A percentile compares a stretch with the other conserved stretches of the same genome.
These are phyloP conservation scores for Drosophila suzukii DNA, from an alignment of 1,140 invertebrate genomes.

Conservation along the genomic window DNA sequence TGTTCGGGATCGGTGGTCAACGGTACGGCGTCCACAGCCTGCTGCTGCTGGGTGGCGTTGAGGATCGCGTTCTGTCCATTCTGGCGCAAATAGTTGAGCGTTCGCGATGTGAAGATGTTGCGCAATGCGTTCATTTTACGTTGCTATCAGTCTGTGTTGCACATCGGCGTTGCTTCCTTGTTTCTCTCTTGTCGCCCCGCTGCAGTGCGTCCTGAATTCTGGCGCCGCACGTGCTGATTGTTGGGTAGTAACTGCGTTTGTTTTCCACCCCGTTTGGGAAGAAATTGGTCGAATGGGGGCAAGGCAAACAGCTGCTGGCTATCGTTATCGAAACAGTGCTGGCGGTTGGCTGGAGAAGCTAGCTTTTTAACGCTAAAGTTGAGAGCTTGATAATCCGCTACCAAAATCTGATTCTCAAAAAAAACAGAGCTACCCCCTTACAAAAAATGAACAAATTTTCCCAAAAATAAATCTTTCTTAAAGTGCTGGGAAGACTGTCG, in stretches of 20 bases:
- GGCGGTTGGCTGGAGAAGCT: background rate
- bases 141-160: background rate
- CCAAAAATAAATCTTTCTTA: too few species aligned
- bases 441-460: too few species aligned
- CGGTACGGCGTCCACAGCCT: slow-evolving; percentile 40
- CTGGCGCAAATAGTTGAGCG: slow-evolving; percentile 73
- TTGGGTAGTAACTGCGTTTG: slow-evolving; percentile 8
- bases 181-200: background rate
- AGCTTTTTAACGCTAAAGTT: background rate
- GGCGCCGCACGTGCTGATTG: slow-evolving; percentile 12
- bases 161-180: background rate
- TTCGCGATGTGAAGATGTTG: slow-evolving; percentile 79
- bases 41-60: slow-evolving; percentile 71
- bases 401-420: too few species aligned
- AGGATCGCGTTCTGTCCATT: slow-evolving; percentile 82
- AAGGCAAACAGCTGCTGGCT: slow-evolving; percentile 7
- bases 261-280: slow-evolving; percentile 1
- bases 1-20: slow-evolving; percentile 48
- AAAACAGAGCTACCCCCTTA: too few species aligned
- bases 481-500: too few species aligned
- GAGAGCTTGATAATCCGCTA: background rate
- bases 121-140: slow-evolving; percentile 81
- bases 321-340: slow-evolving; percentile 5
- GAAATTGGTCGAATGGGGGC: background rate
- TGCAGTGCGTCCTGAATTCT: slow-evolving; percentile 1